Conservation (phyloP, 2,113 vertebrate genomes). For the Thermophis baileyi region DNA sequence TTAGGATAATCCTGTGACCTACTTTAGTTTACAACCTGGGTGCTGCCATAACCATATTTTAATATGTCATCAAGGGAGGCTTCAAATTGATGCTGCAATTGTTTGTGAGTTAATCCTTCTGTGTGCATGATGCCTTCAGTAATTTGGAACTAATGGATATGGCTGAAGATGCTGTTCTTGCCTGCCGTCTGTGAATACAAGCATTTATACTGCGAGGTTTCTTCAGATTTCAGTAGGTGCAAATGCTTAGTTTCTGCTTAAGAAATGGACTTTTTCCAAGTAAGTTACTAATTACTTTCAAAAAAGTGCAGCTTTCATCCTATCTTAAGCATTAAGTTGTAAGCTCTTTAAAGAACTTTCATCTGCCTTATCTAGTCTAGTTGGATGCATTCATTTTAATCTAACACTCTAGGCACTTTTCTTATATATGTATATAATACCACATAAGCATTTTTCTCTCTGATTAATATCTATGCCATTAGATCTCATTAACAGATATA, state of each 20-base stretch:
- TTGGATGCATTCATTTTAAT: not conserved
- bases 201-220: not conserved
- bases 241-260: fast-evolving
- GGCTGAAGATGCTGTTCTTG: not conserved
- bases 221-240: not conserved
- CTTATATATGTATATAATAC: not conserved
- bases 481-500: not conserved
- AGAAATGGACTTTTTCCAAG: not conserved
- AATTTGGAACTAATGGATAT: fast-evolving
- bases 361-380: constrained; percentile 9
- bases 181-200: not conserved
- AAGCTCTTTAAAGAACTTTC: not conserved
- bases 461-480: not conserved
- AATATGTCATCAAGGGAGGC: not conserved
- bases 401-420: not conserved
- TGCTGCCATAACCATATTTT: not conserved
- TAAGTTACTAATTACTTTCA: not conserved
- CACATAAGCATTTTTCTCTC: not conserved
- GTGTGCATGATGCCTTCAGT: fast-evolving
- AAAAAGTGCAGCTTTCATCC: not conserved
- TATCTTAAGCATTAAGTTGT: not conserved
- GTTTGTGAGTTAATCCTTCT: not conserved
- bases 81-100: not conserved
- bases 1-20: not conserved
- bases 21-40: not conserved